phyloP scores from a whole-genome alignment of 2,888 invertebrate genomes.

The Parelbella ahira region DNA sequence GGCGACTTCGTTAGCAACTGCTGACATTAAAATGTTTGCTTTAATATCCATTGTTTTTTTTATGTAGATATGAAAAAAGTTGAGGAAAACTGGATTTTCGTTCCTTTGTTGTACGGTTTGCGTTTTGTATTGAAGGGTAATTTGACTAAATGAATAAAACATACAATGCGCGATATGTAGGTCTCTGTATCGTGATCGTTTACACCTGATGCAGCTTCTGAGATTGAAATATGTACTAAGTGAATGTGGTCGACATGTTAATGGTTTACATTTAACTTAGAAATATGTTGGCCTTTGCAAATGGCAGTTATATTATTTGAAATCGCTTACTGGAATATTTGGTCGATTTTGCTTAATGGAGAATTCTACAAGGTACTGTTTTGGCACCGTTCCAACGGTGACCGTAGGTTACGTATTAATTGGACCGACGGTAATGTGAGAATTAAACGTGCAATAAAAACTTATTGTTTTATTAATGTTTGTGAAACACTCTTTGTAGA shows the following conservation, averaged over 20 bases:
- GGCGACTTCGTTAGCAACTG: conserved; percentile 11
- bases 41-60: background rate
- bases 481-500: conserved; percentile 22
- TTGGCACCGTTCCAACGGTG: conserved; percentile 41
- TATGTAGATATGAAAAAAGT: too few relatives aligned
- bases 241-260: too few relatives aligned
- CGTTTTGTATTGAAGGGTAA: too few relatives aligned
- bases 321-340: conserved; percentile 5
- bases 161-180: too few relatives aligned
- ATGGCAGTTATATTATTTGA: background rate
- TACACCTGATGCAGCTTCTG: too few relatives aligned
- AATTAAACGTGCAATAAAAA: conserved; percentile 42
- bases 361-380: conserved; percentile 29
- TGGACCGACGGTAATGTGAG: conserved; percentile 42
- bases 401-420: conserved; percentile 40
- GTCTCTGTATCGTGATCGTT: too few relatives aligned
- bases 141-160: too few relatives aligned
- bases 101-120: too few relatives aligned
- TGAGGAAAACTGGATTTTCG: too few relatives aligned
- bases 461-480: conserved; percentile 32
- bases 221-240: too few relatives aligned
- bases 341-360: conserved; percentile 20
- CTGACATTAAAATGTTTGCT: conserved; percentile 17
- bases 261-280: background rate
- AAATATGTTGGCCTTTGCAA: conserved; percentile 6